Conservation (phyloP, 37 sponge, comb jelly and placozoan species). For the Hormiphora californensis region DNA sequence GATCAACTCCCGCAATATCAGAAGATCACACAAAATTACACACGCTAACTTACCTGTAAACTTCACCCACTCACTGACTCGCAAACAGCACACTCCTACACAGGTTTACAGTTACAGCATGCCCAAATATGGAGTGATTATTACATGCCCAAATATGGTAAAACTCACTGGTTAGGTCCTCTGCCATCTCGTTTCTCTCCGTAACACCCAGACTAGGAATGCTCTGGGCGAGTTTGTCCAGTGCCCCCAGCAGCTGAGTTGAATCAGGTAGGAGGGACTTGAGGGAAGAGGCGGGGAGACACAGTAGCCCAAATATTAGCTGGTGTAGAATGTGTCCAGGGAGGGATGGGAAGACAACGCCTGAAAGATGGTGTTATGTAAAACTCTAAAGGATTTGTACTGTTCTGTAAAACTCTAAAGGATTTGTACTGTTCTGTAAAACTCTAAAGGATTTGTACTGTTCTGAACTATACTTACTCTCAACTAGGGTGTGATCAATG, state of each 20-base stretch:
- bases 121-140: too few relatives aligned
- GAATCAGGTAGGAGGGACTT: constrained; percentile 33
- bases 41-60: too few relatives aligned
- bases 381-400: not conserved
- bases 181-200: constrained; percentile 34
- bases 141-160: too few relatives aligned
- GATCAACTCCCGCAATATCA: too few relatives aligned
- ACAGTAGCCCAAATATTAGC: constrained; percentile 11
- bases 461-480: too few relatives aligned
- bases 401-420: too few relatives aligned
- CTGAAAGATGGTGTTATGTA: not conserved
- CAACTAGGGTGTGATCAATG: constrained; percentile 36
- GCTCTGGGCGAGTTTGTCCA: not conserved
- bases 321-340: constrained; percentile 52
- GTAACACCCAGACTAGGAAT: not conserved
- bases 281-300: constrained; percentile 28
- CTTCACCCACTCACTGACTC: too few relatives aligned
- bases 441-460: too few relatives aligned
- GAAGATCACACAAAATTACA: too few relatives aligned
- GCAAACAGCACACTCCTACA: too few relatives aligned
- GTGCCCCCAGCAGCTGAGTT: not conserved
- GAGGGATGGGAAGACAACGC: constrained; percentile 24
- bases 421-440: too few relatives aligned
- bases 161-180: constrained; percentile 46
- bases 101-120: too few relatives aligned